phyloP scores from a whole-genome alignment of 2,888 invertebrate genomes.

The Xestoiulus laeticollis region DNA sequence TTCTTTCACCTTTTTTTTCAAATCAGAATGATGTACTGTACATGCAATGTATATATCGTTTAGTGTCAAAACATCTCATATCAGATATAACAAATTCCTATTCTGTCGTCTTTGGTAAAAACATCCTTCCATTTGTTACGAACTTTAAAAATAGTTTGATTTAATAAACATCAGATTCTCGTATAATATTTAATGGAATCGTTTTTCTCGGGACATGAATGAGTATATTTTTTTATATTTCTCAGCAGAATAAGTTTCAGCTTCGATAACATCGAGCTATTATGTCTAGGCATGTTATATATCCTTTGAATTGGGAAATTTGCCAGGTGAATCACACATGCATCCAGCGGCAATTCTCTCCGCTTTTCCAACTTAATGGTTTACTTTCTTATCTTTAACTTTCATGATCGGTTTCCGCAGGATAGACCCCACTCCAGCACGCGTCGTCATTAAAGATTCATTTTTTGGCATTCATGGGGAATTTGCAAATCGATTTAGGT shows the following conservation, averaged over 20 bases:
- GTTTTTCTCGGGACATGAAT: no score
- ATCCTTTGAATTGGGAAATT: background rate
- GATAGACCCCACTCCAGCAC: slow-evolving; percentile 24
- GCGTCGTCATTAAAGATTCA: background rate
- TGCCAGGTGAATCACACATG: slow-evolving; percentile 15
- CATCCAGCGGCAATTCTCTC: slow-evolving; percentile 6
- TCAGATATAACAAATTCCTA: no score
- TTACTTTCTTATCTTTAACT: slow-evolving; percentile 24
- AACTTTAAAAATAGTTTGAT: background rate
- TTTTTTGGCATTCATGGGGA: slow-evolving; percentile 26
- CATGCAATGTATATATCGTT: no score
- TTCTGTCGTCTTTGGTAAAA: no score
- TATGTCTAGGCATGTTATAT: background rate
- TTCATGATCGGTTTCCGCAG: background rate
- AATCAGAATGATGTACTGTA: no score
- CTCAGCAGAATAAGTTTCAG: background rate
- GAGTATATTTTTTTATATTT: background rate
- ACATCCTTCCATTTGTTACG: no score
- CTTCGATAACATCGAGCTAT: background rate
- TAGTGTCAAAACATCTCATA: no score
- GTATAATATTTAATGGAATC: no score
- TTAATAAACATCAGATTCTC: background rate
- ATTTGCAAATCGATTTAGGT: slow-evolving; percentile 23
- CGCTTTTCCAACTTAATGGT: slow-evolving; percentile 6
- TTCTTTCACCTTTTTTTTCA: no score